Evolutionary conservation across 2,888 invertebrate genomes (phyloP).

Genomic region (Agrochola lota): DNA sequence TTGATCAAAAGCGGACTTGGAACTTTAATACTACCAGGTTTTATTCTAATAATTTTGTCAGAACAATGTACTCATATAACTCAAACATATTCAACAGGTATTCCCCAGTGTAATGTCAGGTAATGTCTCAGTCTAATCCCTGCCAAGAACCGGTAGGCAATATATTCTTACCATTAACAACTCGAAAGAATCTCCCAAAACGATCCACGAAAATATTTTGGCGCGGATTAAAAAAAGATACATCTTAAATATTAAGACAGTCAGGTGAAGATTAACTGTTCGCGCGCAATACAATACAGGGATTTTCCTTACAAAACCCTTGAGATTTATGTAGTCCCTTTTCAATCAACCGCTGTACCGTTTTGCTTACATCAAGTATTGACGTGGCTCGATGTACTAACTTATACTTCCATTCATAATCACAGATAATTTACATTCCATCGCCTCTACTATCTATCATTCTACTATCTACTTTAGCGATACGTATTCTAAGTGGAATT

Average conservation of each 20-base stretch:
- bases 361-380: constrained; percentile 72
- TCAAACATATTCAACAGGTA: constrained; percentile 6
- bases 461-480: background rate
- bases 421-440: background rate
- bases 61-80: background rate
- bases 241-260: constrained; percentile 55
- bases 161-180: background rate
- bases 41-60: background rate
- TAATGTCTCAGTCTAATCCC: background rate
- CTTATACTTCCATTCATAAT: constrained; percentile 10
- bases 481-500: background rate
- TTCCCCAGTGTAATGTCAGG: background rate
- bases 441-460: no score
- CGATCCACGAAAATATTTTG: constrained; percentile 3
- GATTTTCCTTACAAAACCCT: constrained; percentile 56
- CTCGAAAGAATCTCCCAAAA: background rate
- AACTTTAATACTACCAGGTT: background rate
- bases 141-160: constrained; percentile 3
- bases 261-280: constrained; percentile 51
- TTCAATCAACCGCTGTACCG: constrained; percentile 68
- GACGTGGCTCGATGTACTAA: constrained; percentile 63
- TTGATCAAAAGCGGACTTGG: background rate
- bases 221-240: constrained; percentile 20
- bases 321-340: constrained; percentile 71
- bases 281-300: constrained; percentile 39